Percentiles rank a stretch among this genome's conserved stretches.
Conservation (phyloP, 2,797 vertebrate species). For the Gymnothorax reevesii region DNA sequence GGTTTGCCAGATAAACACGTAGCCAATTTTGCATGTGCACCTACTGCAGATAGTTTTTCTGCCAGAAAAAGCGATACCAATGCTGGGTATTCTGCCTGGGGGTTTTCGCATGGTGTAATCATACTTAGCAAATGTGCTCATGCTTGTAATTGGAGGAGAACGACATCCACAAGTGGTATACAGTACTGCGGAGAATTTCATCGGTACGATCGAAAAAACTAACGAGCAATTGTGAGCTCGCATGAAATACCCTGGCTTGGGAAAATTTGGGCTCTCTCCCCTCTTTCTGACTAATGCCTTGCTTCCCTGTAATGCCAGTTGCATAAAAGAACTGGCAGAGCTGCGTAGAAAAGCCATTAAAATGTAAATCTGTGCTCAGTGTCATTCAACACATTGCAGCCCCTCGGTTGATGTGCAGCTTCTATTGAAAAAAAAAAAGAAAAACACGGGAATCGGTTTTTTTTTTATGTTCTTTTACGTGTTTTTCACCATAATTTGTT, state of each 20-base stretch:
- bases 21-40: background rate
- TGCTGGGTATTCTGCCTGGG: background rate
- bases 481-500: background rate
- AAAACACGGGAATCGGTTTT: background rate
- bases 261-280: background rate
- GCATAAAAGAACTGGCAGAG: conserved; percentile 23
- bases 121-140: conserved; percentile 48
- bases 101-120: conserved; percentile 35
- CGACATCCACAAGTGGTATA: conserved; percentile 52
- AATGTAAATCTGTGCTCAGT: conserved; percentile 39
- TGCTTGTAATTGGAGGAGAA: conserved; percentile 39
- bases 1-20: background rate
- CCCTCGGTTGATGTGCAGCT: background rate
- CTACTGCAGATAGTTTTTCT: background rate
- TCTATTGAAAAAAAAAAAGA: conserved; percentile 4
- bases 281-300: background rate
- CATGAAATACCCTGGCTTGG: background rate
- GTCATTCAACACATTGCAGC: background rate
- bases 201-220: background rate
- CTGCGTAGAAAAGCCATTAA: conserved; percentile 42
- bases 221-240: background rate
- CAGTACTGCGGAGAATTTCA: background rate
- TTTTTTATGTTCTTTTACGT: background rate
- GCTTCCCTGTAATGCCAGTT: conserved; percentile 8
- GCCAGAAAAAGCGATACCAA: background rate